A percentile compares a stretch with the other conserved stretches of the same genome.
These are phyloP conservation scores for Mamestra brassicae DNA, from an alignment of 2,888 invertebrate genomes.

Conservation along the genomic window DNA sequence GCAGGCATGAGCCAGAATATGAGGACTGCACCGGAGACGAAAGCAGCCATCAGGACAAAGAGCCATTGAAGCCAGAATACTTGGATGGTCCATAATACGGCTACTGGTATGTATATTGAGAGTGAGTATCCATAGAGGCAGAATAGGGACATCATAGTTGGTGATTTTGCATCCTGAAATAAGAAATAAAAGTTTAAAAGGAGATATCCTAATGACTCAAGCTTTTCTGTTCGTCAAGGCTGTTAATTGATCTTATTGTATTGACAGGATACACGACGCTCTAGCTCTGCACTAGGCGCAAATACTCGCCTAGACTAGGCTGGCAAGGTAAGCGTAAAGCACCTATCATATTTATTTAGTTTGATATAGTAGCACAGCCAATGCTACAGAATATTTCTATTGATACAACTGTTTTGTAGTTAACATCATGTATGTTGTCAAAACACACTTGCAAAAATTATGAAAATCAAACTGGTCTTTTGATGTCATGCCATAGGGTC, in stretches of 20 bases:
- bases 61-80: conserved; percentile 96
- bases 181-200: neutral
- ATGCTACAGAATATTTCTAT: neutral
- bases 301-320: too few relatives aligned
- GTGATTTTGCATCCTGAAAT: conserved; percentile 89
- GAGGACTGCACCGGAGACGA: conserved; percentile 96
- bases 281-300: too few relatives aligned
- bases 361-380: too few relatives aligned
- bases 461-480: too few relatives aligned
- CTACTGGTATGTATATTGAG: conserved; percentile 98
- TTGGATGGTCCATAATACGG: conserved; percentile 97
- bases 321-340: too few relatives aligned
- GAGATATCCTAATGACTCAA: neutral
- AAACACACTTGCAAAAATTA: too few relatives aligned
- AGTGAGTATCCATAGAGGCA: conserved; percentile 99
- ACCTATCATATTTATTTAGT: too few relatives aligned
- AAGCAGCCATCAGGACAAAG: conserved; percentile 95
- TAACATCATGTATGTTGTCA: too few relatives aligned
- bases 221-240: neutral
- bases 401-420: neutral
- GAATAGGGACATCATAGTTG: conserved; percentile 95
- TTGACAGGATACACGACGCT: too few relatives aligned
- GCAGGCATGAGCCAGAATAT: conserved; percentile 96
- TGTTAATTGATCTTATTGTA: too few relatives aligned
- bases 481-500: too few relatives aligned